Evolutionary conservation across 2,113 vertebrate species (phyloP), one percentile per base, ranked within the genome.

Genomic region (Pardalotus punctatus): DNA sequence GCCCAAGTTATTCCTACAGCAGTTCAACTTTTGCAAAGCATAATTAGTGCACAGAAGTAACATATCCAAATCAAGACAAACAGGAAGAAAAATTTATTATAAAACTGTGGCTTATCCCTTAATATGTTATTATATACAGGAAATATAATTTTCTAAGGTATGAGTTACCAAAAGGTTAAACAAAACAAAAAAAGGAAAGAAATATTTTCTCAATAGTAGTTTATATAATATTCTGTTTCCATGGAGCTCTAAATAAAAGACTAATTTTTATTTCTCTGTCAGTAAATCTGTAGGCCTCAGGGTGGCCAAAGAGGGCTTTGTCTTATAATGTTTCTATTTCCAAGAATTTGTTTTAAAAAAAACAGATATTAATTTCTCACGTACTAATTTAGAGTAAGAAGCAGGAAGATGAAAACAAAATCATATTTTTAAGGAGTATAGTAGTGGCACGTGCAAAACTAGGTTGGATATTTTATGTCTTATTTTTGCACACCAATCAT

Each of bases 1-100:
- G 40, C 17, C 17, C 50, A 61, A 60, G 57, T 80, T 95, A 57
- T 90, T 96, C 78, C 92, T 90, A 90, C 77, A 96, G 73, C 56
- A 96, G 72, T 81, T 78, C 67, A 40, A 47, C 14, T 81, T 87
- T 96, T 64, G 38, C 15, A 90, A 93, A 92, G 27, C 40, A 40
- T 33, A 88, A 72, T 90, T 94, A 92, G 64, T 74, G 62, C 64
- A 83, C 24, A 85, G 84, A 91, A 81, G 27, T 16, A 66, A 47
- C 2, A 6, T 16, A 65, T 87, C 80, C n/a, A 85, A 96, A 64
- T 4, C 4, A 36, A 56, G 65, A 82, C 28, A 71, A 93, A 66
- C 4, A 79, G 38, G 10, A 77, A 23, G 33, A 74, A 45, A 66
- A 54, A 53, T 2, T 19, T 78, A 48, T 62, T 64, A 29, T 35